Evolutionary conservation across 1,140 invertebrate genomes (phyloP).

Genomic region (Belonocnema kinseyi): DNA sequence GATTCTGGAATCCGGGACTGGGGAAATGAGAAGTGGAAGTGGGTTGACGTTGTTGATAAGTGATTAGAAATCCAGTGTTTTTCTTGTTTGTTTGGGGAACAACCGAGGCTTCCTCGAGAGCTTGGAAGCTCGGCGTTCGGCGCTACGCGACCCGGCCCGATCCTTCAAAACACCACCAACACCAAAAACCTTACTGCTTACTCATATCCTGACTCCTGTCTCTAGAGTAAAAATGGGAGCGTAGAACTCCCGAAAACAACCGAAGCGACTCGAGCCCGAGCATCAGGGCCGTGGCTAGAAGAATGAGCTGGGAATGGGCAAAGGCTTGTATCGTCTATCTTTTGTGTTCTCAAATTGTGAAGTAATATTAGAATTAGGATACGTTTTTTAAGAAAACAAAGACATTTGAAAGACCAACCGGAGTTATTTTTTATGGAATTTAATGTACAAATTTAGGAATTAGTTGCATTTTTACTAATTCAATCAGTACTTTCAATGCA

Average conservation of each 20-base stretch:
- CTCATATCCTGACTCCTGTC: background rate
- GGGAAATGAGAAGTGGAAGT: no score
- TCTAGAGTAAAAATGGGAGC: conserved; percentile 3
- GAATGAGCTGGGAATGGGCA: background rate
- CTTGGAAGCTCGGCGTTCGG: conserved; percentile 1
- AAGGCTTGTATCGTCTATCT: no score
- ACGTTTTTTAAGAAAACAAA: no score
- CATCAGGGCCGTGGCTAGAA: background rate
- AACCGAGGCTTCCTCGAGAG: conserved; percentile 7
- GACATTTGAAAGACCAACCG: no score
- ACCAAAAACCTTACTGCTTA: background rate
- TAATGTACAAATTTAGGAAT: no score
- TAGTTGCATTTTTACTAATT: no score
- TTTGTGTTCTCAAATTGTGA: no score
- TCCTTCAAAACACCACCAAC: conserved; percentile 3
- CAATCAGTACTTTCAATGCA: no score
- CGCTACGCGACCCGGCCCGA: conserved; percentile 19
- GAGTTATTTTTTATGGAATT: no score
- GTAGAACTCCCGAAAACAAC: conserved; percentile 9
- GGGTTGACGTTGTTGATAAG: no score
- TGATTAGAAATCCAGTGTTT: background rate
- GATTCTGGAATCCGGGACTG: background rate
- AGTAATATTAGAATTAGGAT: no score
- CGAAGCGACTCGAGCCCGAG: conserved; percentile 9
- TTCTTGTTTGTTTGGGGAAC: background rate